phyloP scores from a whole-genome alignment of 2,797 vertebrate species.

The Melopsittacus undulatus region DNA sequence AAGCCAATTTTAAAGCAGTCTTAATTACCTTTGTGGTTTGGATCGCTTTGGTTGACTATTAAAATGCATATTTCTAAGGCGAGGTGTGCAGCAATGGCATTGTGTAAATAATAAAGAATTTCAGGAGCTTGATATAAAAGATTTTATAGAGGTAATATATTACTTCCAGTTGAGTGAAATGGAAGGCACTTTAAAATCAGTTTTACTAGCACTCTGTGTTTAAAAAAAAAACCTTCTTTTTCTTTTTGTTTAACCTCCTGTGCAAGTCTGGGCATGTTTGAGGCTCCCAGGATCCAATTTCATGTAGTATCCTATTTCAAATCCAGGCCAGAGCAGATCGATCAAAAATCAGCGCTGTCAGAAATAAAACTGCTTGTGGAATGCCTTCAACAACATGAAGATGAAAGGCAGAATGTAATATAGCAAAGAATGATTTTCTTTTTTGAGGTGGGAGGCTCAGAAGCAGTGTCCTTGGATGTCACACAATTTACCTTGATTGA shows the following conservation, averaged over 20 bases:
- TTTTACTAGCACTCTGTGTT: conserved; percentile 12
- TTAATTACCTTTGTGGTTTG: conserved; percentile 56
- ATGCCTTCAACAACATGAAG: conserved; percentile 30
- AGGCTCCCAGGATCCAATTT: conserved; percentile 55
- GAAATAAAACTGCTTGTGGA: conserved; percentile 52
- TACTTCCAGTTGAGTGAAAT: background rate
- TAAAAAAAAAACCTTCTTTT: background rate
- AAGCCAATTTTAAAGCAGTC: conserved; percentile 30
- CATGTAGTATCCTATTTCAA: conserved; percentile 56
- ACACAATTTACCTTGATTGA: conserved; percentile 6
- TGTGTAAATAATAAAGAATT: conserved; percentile 37
- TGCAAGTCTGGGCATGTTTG: conserved; percentile 38
- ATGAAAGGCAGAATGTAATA: conserved; percentile 14
- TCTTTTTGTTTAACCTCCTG: conserved; percentile 29
- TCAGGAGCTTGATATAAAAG: conserved; percentile 23
- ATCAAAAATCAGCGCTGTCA: conserved; percentile 19
- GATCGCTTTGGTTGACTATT: conserved; percentile 19
- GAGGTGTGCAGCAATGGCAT: background rate
- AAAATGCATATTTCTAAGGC: conserved; percentile 38
- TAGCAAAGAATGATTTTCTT: conserved; percentile 18
- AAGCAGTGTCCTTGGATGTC: background rate
- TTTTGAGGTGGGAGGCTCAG: background rate
- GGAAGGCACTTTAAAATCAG: conserved; percentile 22
- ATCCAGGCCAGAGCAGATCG: conserved; percentile 21
- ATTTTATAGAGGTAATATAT: conserved; percentile 24